Percentiles rank a stretch among this genome's conserved stretches.
These are phyloP conservation scores for Lasioglossum calceatum DNA, from an alignment of 2,888 invertebrate species.

Conservation along the genomic window DNA sequence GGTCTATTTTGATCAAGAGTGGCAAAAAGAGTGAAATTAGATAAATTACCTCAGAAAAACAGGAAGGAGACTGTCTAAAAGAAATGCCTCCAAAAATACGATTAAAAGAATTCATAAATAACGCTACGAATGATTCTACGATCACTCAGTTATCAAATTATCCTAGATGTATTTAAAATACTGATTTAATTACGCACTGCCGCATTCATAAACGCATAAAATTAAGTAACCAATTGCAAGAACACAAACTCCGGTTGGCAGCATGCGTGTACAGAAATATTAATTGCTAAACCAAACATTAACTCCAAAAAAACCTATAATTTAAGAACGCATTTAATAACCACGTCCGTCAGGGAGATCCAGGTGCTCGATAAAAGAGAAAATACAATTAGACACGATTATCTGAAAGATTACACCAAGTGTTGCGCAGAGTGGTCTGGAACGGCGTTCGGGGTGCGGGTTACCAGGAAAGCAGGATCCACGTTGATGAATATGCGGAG, in stretches of 20 bases:
- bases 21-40: not conserved
- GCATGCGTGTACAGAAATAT: not conserved
- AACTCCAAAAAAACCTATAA: not conserved
- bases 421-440: not conserved
- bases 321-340: not conserved
- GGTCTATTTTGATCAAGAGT: not conserved
- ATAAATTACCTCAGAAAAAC: not conserved
- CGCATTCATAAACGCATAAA: too few relatives aligned
- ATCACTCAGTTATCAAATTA: not conserved
- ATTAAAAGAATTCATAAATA: not conserved
- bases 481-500: slow-evolving; percentile 11
- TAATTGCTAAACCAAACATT: slow-evolving; percentile 1
- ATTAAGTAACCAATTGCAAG: not conserved
- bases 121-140: too few relatives aligned
- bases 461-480: not conserved
- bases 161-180: not conserved
- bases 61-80: not conserved
- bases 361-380: not conserved
- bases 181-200: too few relatives aligned
- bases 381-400: not conserved
- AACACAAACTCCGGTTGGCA: not conserved
- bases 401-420: not conserved
- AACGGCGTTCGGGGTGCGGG: not conserved
- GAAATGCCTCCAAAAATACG: not conserved
- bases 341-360: not conserved